These are phyloP conservation scores for Drosophila trapezifrons DNA, from an alignment of 1,140 invertebrate species.

Conservation along the genomic window DNA sequence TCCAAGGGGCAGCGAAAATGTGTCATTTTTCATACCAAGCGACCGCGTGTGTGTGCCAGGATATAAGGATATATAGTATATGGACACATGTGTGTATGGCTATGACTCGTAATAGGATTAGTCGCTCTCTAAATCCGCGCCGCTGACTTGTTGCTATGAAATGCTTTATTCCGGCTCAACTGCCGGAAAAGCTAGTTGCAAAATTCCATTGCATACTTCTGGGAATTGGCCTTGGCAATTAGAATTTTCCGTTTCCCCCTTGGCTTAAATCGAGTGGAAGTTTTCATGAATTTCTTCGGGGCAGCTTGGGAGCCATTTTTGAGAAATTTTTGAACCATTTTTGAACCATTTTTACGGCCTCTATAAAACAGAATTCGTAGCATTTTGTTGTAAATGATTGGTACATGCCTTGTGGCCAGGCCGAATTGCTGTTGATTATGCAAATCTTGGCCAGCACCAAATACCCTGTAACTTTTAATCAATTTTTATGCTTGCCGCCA, in stretches of 20 bases:
- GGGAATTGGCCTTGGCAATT: conserved; percentile 12
- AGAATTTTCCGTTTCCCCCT: conserved; percentile 9
- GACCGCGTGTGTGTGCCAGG: background rate
- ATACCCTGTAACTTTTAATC: conserved; percentile 61
- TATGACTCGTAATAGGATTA: conserved; percentile 29
- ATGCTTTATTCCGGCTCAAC: conserved; percentile 7
- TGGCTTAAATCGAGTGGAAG: background rate
- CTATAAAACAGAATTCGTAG: conserved; percentile 14
- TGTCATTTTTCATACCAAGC: conserved; percentile 13
- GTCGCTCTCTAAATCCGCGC: conserved; percentile 10
- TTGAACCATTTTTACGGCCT: conserved; percentile 11
- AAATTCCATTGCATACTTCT: conserved; percentile 39
- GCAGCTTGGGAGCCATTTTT: conserved; percentile 1
- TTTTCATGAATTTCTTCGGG: conserved; percentile 1
- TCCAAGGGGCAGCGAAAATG: conserved; percentile 41
- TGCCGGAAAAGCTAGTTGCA: conserved; percentile 15
- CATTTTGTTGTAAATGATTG: conserved; percentile 27
- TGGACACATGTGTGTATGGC: conserved; percentile 1
- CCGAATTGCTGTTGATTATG: conserved; percentile 36
- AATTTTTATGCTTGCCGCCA: conserved; percentile 66
- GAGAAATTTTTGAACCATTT: conserved; percentile 1
- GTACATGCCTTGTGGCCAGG: conserved; percentile 19
- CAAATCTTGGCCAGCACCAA: conserved; percentile 31
- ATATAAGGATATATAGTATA: conserved; percentile 17
- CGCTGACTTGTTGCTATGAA: conserved; percentile 43